Evolutionary conservation across 2,113 vertebrate species (phyloP), one percentile per base, ranked within the genome.

Genomic region (Hydrochoerus hydrochaeris): DNA sequence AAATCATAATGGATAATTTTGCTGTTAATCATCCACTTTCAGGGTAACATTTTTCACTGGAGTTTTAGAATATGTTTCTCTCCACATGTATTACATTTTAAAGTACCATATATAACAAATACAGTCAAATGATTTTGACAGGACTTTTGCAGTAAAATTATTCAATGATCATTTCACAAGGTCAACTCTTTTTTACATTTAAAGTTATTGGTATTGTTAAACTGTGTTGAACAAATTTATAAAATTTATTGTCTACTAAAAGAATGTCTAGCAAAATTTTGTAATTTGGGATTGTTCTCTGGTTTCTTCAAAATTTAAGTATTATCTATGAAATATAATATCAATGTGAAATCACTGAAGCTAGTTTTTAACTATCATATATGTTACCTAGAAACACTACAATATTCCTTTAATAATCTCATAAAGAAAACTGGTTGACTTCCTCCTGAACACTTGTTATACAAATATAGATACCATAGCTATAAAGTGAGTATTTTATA

Each of bases 401-500:
- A 49, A 78, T 22, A 19, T 57, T 44, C 26, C 28, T 60, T 7
- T 52, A 84, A 32, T 10, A 92, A 22, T 60, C 78, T 88, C 38
- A 71, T n/a, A 81, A 91, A 54, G 85, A 41, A 87, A 78, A 49
- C 32, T 57, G 0, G 0, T 44, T 95, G 60, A 94, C 7, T 95
- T 26, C 41, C 95, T 62, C 19, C 83, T 78, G 44, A 89, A 58
- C 5, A 89, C 3, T 92, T 2, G 11, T 88, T 89, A 62, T 54
- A 63, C 28, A 92, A 93, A 88, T 35, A 81, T 7, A 90, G 2
- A 67, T 44, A 52, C 3, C 49, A 67, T 11, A 46, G 49, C 65
- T 90, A 71, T 7, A 38, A 94, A 97, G 83, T 60, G 0, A 67
- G 28, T 3, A 49, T 95, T 97, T 98, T 96, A n/a, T 95, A 46